These are phyloP conservation scores for Hypselothyrea guttata DNA, from an alignment of 2,888 invertebrate genomes.

Conservation along the genomic window DNA sequence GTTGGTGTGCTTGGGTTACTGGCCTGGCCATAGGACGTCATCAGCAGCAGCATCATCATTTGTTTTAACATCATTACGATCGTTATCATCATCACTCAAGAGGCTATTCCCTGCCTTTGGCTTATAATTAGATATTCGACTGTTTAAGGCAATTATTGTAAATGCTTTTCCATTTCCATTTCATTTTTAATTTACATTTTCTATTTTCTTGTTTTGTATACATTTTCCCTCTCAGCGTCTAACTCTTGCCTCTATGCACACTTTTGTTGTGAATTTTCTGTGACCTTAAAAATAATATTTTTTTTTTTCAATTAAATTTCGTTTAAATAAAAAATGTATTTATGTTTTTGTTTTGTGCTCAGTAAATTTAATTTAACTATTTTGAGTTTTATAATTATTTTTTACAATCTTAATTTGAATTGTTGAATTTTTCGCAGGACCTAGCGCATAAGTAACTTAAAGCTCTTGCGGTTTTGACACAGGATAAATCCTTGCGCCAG, in stretches of 20 bases:
- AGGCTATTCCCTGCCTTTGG: slow-evolving; percentile 23
- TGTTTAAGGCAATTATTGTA: slow-evolving; percentile 58
- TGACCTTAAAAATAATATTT: too few relatives aligned
- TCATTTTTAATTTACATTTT: slow-evolving; percentile 19
- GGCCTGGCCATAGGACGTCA: slow-evolving; percentile 26
- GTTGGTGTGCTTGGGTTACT: slow-evolving; percentile 33
- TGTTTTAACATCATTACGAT: slow-evolving; percentile 12
- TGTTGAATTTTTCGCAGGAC: not conserved
- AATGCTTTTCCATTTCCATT: slow-evolving; percentile 43
- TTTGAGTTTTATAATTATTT: too few relatives aligned
- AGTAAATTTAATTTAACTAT: not conserved
- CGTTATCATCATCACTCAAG: slow-evolving; percentile 10
- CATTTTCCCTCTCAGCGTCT: too few relatives aligned
- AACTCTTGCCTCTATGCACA: too few relatives aligned
- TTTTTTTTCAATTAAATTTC: slow-evolving; percentile 50
- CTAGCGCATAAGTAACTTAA: not conserved
- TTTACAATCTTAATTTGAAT: not conserved
- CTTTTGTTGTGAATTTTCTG: too few relatives aligned
- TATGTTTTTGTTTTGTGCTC: not conserved
- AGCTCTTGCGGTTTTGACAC: not conserved
- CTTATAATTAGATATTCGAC: slow-evolving; percentile 49
- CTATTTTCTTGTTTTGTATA: not conserved
- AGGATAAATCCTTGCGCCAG: slow-evolving; percentile 13
- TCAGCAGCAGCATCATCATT: slow-evolving; percentile 18
- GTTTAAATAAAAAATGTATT: slow-evolving; percentile 17